Evolutionary conservation across 2,113 vertebrate genomes (phyloP), one percentile per base, ranked within the genome.

Genomic region (Gymnocephalus cernua): DNA sequence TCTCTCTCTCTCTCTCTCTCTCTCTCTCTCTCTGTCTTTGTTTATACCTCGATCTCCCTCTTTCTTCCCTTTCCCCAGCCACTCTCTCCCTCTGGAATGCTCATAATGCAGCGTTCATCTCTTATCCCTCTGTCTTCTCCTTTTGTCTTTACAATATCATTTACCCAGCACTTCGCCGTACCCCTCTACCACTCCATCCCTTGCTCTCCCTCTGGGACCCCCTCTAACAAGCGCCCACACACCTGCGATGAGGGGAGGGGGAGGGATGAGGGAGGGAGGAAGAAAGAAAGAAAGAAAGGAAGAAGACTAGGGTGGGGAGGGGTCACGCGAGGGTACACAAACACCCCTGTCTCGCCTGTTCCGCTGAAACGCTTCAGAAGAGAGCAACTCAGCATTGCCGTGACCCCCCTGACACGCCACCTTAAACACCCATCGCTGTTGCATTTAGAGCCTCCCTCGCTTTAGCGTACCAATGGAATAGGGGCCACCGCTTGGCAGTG

Each of bases 161-260:
- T 84, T 81, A 59, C 76, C 71, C 61, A 63, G 54, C 65, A 7
- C 27, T 53, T 64, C 45, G 48, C 15, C 38, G 21, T 14, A 29
- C 44, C 44, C 75, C 23, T 44, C 64, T 23, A 9, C 27, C 58
- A 9, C 62, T 21, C 78, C 56, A 19, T 74, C 71, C 53, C 41
- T 70, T 4, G 0, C 57, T 61, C 61, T 87, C 73, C 82, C 84
- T 73, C 61, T 63, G 86, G 89, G 86, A 90, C 51, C 54, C 61
- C 83, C 64, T 82, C 71, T 90, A 94, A 94, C 92, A 91, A 93
- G 89, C 85, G 4, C 47, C 73, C 29, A 67, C 76, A 74, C 88
- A 90, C 87, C 88, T 91, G 77, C 67, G 4, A 2, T 5, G 4
- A 51, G 56, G 10, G 19, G n/a, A 19, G 15, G 27, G 0, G 14